phyloP scores from a whole-genome alignment of 2,113 vertebrate genomes.

The Semnopithecus entellus region DNA sequence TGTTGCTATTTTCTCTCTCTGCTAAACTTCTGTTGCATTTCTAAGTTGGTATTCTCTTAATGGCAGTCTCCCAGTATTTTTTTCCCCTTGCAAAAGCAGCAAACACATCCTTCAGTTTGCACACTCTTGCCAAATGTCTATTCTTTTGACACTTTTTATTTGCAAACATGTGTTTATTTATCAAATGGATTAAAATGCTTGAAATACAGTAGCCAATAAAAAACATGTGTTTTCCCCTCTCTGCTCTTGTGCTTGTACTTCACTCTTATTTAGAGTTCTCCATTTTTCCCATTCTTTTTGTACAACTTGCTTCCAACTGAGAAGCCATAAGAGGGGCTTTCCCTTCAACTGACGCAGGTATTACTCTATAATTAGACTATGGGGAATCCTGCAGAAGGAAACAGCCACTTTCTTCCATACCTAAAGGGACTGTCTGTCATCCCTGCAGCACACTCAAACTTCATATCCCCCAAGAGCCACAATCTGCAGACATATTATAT shows the following conservation, averaged over 20 bases:
- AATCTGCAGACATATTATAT: neutral
- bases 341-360: neutral
- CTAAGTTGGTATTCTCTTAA: neutral
- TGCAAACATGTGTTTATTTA: neutral
- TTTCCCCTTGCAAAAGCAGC: neutral
- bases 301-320: neutral
- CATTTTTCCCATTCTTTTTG: neutral
- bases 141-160: neutral
- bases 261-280: neutral
- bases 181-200: neutral
- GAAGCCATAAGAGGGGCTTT: neutral
- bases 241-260: neutral
- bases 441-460: neutral
- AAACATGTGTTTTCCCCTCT: neutral
- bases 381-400: constrained; percentile 37
- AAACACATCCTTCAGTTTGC: neutral
- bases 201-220: neutral
- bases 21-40: neutral
- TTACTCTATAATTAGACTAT: constrained; percentile 32
- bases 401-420: neutral
- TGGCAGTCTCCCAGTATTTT: neutral
- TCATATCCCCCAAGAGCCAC: neutral
- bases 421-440: neutral
- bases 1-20: neutral
- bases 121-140: neutral